Percentiles rank a stretch among this genome's conserved stretches.
phyloP scores from a whole-genome alignment of 64 coral and sea anemone genomes.

The Actinia tenebrosa region DNA sequence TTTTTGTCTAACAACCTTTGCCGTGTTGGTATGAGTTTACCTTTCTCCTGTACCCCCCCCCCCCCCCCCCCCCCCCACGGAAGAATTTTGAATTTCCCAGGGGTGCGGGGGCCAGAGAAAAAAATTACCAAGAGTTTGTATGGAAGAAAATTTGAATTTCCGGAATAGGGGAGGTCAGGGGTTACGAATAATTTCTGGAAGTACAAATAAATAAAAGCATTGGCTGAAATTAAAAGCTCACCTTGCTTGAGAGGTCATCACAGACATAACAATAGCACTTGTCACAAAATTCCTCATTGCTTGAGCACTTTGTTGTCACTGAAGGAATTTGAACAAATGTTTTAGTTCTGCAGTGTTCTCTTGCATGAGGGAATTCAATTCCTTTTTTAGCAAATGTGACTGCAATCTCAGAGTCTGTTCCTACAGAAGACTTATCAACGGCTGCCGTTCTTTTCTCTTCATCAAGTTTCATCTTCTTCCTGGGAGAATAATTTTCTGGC shows the following conservation, averaged over 20 bases:
- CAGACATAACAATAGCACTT: constrained; percentile 76
- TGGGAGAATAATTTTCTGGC: constrained; percentile 80
- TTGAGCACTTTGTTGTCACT: constrained; percentile 45
- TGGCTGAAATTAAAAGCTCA: neutral
- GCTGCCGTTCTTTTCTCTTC: constrained; percentile 9
- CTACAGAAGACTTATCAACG: neutral
- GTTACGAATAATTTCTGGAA: too few relatives aligned
- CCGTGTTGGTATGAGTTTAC: too few relatives aligned
- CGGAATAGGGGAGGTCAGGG: too few relatives aligned
- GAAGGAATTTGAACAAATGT: constrained; percentile 71
- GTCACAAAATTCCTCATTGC: constrained; percentile 61
- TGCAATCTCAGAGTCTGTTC: constrained; percentile 35
- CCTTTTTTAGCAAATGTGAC: constrained; percentile 45
- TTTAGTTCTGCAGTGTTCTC: constrained; percentile 44
- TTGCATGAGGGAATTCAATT: constrained; percentile 75
- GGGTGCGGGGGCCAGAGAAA: too few relatives aligned
- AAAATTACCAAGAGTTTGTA: too few relatives aligned
- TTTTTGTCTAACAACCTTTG: too few relatives aligned
- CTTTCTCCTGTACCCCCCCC: too few relatives aligned
- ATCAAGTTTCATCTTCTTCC: constrained; percentile 44
- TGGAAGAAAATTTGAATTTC: too few relatives aligned
- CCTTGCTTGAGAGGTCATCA: constrained; percentile 56
- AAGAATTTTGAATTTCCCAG: too few relatives aligned
- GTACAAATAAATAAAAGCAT: too few relatives aligned
- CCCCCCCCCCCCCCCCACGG: too few relatives aligned